Evolutionary conservation across 2,797 vertebrate species (phyloP).

Genomic region (Malurus splendens): DNA sequence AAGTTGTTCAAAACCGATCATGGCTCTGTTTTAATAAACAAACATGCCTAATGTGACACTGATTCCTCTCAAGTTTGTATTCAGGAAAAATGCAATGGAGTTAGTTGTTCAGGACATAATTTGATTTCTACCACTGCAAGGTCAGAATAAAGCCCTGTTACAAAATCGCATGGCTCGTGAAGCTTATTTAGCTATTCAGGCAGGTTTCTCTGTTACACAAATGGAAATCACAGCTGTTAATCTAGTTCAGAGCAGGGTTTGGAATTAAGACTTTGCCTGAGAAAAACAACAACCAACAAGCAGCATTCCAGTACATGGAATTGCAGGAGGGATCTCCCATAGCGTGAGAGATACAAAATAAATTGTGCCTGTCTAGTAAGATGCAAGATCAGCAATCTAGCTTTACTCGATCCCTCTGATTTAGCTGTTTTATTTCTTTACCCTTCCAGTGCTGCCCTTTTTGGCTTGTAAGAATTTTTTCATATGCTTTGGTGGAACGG

Average conservation of each 20-base stretch:
- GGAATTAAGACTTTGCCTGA: not conserved
- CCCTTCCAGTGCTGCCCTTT: not conserved
- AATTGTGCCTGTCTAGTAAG: not conserved
- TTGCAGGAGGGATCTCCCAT: not conserved
- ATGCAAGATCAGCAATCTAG: not conserved
- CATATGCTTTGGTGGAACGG: not conserved
- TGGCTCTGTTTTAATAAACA: not conserved
- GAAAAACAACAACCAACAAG: not conserved
- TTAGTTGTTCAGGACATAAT: not conserved
- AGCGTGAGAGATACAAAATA: not conserved
- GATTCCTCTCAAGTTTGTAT: not conserved
- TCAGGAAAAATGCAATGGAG: not conserved
- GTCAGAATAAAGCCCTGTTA: not conserved
- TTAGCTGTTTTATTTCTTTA: not conserved
- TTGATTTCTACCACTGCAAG: not conserved
- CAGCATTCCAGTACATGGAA: not conserved
- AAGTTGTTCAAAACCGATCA: not conserved
- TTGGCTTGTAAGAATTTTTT: not conserved
- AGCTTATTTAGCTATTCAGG: constrained; percentile 5
- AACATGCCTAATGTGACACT: not conserved
- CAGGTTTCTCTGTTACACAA: not conserved
- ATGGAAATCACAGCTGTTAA: constrained; percentile 14
- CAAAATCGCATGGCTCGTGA: not conserved
- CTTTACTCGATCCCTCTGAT: not conserved
- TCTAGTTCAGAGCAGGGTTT: not conserved